Conservation (phyloP, 2,113 vertebrate species). For the Burhinus bistriatus region DNA sequence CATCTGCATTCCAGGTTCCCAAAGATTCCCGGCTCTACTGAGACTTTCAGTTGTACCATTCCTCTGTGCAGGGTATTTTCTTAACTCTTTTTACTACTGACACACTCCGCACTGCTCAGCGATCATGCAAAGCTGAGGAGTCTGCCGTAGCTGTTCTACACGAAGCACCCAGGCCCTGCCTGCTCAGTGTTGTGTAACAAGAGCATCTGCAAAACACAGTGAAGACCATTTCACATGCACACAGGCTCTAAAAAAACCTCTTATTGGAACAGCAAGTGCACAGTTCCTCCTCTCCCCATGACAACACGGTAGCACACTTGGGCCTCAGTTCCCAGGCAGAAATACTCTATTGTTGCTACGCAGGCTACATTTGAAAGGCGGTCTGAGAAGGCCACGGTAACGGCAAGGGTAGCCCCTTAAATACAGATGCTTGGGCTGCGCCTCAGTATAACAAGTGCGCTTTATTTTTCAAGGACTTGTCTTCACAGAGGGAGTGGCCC, state of each 20-base stretch:
- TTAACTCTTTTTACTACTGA: background rate
- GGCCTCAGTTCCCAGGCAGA: background rate
- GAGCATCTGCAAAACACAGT: background rate
- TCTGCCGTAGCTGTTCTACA: rapidly evolving
- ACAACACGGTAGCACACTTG: background rate
- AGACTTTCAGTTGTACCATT: background rate
- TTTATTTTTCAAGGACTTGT: background rate
- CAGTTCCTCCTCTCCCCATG: background rate
- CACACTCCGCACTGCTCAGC: background rate
- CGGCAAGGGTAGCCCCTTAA: background rate
- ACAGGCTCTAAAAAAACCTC: background rate
- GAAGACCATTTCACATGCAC: background rate
- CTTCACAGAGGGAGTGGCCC: background rate
- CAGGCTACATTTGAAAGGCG: background rate
- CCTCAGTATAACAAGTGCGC: background rate
- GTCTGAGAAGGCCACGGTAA: background rate
- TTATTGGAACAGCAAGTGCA: background rate
- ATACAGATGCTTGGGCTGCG: background rate
- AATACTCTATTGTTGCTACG: background rate
- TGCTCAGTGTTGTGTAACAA: background rate
- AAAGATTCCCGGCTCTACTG: background rate
- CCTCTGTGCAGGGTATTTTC: background rate
- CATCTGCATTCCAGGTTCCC: background rate
- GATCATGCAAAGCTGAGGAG: background rate
- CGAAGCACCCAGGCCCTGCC: background rate